A percentile compares a stretch with the other conserved stretches of the same genome.
phyloP scores from a whole-genome alignment of 2,888 invertebrate species.

The Yponomeuta malinellus region DNA sequence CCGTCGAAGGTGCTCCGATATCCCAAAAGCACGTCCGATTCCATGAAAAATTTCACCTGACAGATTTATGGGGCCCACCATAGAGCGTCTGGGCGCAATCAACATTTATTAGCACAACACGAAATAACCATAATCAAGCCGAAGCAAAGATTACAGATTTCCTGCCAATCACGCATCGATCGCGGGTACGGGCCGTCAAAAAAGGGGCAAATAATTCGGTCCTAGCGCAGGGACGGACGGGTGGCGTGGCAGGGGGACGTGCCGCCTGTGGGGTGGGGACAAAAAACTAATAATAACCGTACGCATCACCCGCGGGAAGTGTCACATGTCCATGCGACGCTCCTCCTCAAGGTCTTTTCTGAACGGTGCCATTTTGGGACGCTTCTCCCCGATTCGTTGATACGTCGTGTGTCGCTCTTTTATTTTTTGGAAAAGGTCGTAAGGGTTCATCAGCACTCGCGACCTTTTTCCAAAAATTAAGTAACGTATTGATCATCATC shows the following conservation, averaged over 20 bases:
- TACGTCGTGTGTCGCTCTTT: background rate
- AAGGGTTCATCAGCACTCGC: background rate
- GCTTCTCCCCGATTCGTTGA: slow-evolving; percentile 5
- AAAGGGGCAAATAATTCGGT: slow-evolving; percentile 52
- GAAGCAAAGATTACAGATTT: slow-evolving; percentile 19
- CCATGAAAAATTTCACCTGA: slow-evolving; percentile 15
- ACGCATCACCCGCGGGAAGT: slow-evolving; percentile 61
- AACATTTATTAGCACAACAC: slow-evolving; percentile 13
- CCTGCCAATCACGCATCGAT: slow-evolving; percentile 20
- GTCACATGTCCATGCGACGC: slow-evolving; percentile 36
- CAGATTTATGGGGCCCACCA: slow-evolving; percentile 16
- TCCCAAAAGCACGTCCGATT: slow-evolving; percentile 2
- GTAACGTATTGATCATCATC: too few species aligned
- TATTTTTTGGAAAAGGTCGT: background rate
- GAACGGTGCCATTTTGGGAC: slow-evolving; percentile 15
- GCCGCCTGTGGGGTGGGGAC: slow-evolving; percentile 52
- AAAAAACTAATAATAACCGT: slow-evolving; percentile 75
- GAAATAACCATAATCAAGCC: slow-evolving; percentile 16
- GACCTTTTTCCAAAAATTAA: too few species aligned
- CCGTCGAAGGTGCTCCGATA: slow-evolving; percentile 1
- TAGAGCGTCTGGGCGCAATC: slow-evolving; percentile 6
- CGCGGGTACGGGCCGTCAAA: slow-evolving; percentile 30
- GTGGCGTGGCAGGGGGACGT: slow-evolving; percentile 40
- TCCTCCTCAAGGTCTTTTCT: slow-evolving; percentile 13
- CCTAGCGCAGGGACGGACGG: slow-evolving; percentile 61